Evolutionary conservation across 2,888 invertebrate species (phyloP), one percentile per base, ranked within the genome.

Genomic region (Cryptophagus acutangulus): DNA sequence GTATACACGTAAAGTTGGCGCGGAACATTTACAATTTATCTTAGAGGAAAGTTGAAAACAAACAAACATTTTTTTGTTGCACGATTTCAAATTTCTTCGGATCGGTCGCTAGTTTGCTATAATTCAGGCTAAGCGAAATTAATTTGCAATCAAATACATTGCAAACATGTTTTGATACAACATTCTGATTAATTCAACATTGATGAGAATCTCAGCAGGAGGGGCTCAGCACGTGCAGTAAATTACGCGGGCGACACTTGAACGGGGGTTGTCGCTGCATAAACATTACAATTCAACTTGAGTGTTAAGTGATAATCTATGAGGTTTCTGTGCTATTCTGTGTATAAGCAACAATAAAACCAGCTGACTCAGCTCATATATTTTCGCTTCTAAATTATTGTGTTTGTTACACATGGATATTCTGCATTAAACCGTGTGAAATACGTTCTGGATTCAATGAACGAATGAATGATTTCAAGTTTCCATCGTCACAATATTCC

Each of bases 131-230:
- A 20, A 20, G 24, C n/a, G 24, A 24, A 36, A 48, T 45, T 33
- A 48, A 45, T 45, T 40, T 25, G 40, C 41, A 45, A 41, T 43
- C 41, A 48, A 31, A 33, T 37, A 13, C 25, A 25, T 28, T 18
- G 38, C 20, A 42, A 31, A 20, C 24, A 20, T 38, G 45, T 48
- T 48, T 45, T 38, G 37, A 35, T 43, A 36, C 31, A 43, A 38
- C 37, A 31, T 34, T 9, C 26, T 35, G 41, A 48, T 46, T 46
- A 40, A 46, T 46, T 38, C 38, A 40, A 33, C 40, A 48, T 48
- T 46, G 42, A 48, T 46, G 44, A 41, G 40, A 44, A 37, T 37
- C 40, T 33, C 44, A 40, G 36, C 44, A 30, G 44, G 43, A 24
- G 35, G 34, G 17, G 33, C 31, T 8, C 24, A 20, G 24, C 24